Conservation (phyloP, 2,888 invertebrate species). For the Eupeodes luniger region DNA sequence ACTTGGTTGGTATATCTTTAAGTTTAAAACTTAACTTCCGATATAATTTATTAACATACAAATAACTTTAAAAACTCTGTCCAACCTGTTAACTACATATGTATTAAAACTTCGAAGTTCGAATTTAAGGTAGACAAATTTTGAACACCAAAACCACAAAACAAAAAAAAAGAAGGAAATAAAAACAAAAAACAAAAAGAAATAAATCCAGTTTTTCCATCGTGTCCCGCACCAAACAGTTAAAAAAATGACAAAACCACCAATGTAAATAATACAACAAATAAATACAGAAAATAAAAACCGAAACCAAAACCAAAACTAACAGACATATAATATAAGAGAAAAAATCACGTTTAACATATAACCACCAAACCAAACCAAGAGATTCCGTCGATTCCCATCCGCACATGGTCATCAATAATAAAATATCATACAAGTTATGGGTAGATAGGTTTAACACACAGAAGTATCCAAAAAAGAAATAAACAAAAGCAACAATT, state of each 20-base stretch:
- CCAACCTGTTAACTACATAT: constrained; percentile 13
- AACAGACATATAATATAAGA: neutral
- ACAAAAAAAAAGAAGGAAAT: neutral
- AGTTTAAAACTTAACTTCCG: too few species aligned
- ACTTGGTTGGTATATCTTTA: neutral
- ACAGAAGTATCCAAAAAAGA: constrained; percentile 18
- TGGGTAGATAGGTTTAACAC: neutral
- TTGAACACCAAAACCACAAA: constrained; percentile 24
- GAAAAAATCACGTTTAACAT: constrained; percentile 29
- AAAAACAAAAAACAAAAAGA: neutral
- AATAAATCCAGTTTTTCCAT: constrained; percentile 31
- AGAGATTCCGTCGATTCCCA: constrained; percentile 23
- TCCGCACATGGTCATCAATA: constrained; percentile 62
- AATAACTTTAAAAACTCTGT: neutral
- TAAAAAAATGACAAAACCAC: constrained; percentile 32
- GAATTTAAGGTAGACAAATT: neutral
- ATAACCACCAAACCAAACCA: constrained; percentile 16
- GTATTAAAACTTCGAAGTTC: neutral
- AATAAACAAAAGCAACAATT: constrained; percentile 17
- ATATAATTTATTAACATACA: neutral
- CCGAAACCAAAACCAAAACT: constrained; percentile 1
- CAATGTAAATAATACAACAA: constrained; percentile 4
- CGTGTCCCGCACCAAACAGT: constrained; percentile 1
- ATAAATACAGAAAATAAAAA: constrained; percentile 10
- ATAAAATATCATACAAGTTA: neutral